Conservation (phyloP, 2,113 vertebrate species). For the Acrocephalus arundinaceus region DNA sequence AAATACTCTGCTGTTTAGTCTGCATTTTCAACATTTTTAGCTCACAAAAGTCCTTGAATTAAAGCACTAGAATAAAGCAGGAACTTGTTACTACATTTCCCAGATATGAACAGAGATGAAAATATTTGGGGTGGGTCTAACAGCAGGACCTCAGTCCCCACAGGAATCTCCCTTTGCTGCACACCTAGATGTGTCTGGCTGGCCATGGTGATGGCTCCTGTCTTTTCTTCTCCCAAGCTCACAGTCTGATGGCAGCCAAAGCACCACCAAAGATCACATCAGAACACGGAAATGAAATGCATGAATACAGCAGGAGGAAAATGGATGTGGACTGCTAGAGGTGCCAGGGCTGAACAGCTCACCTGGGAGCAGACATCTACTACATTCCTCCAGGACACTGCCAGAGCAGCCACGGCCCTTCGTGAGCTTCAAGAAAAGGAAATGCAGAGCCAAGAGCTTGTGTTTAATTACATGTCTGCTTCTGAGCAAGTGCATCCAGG, state of each 20-base stretch:
- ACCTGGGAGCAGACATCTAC: not conserved
- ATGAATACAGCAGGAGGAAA: not conserved
- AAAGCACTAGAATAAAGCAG: not conserved
- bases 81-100: not conserved
- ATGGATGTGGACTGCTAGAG: not conserved
- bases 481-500: not conserved
- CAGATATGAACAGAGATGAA: not conserved
- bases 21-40: constrained; percentile 50
- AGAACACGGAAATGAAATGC: not conserved
- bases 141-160: not conserved
- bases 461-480: not conserved
- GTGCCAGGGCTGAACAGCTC: not conserved
- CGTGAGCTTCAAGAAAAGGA: not conserved
- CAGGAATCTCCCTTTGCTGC: not conserved
- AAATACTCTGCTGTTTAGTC: constrained; percentile 62
- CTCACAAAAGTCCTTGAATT: constrained; percentile 17
- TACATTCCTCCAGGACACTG: not conserved
- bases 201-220: not conserved
- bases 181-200: rapidly evolving
- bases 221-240: not conserved
- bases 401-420: not conserved
- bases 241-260: not conserved
- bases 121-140: not conserved
- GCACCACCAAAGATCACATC: not conserved
- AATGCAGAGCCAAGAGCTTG: not conserved